These are phyloP conservation scores for Bombus waltoni DNA, from an alignment of 1,140 invertebrate genomes.

Conservation along the genomic window DNA sequence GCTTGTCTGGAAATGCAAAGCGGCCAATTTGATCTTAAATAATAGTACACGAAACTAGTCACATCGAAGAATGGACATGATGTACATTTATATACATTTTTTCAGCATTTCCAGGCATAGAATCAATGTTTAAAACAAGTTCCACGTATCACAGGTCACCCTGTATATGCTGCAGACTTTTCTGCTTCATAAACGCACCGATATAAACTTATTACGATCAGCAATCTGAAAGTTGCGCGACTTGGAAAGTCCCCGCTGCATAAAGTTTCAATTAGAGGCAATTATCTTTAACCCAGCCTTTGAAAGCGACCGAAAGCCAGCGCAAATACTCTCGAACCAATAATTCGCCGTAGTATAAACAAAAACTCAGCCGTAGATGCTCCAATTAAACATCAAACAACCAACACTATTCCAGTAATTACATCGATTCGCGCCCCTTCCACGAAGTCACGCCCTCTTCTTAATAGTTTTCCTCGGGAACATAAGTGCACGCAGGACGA, in stretches of 20 bases:
- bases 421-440: neutral
- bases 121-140: no score
- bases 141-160: no score
- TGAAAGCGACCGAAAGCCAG: neutral
- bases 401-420: neutral
- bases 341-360: neutral
- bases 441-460: neutral
- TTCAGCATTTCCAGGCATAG: no score
- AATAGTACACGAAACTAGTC: no score
- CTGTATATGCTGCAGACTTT: neutral
- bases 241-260: neutral
- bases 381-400: constrained; percentile 1
- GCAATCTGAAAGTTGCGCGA: neutral
- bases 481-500: neutral
- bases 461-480: neutral
- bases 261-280: neutral
- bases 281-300: neutral
- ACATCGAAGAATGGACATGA: no score
- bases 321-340: neutral
- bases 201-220: neutral
- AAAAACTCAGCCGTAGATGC: neutral
- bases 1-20: no score
- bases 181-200: neutral
- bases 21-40: no score
- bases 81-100: no score